A percentile compares a stretch with the other conserved stretches of the same genome.
Evolutionary conservation across 1,140 invertebrate genomes (phyloP).

Genomic region (Gonioctena quinquepunctata): DNA sequence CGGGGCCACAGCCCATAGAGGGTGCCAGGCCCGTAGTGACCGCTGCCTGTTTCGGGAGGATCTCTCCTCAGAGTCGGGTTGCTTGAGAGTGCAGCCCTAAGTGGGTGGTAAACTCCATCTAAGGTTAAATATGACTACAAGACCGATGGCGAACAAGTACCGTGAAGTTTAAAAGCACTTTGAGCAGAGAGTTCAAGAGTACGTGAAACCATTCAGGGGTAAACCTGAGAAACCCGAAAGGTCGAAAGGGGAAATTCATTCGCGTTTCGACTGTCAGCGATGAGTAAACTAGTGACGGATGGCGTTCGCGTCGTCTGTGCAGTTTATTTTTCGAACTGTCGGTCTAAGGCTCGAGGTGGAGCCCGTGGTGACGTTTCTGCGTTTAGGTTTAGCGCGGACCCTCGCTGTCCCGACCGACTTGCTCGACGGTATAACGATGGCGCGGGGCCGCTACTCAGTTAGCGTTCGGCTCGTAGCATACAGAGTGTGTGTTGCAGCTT

Average conservation of each 20-base stretch:
- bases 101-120: constrained; percentile 82
- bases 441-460: constrained; percentile 18
- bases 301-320: constrained; percentile 37
- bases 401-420: constrained; percentile 34
- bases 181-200: constrained; percentile 88
- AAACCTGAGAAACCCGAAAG: constrained; percentile 64
- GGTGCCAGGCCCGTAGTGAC: constrained; percentile 72
- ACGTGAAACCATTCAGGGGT: constrained; percentile 78
- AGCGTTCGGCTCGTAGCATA: constrained; percentile 46
- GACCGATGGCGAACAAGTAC: constrained; percentile 90
- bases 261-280: constrained; percentile 86
- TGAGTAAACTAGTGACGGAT: constrained; percentile 60
- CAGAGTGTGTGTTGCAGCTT: too few species aligned
- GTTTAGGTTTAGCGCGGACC: too few species aligned
- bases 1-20: constrained; percentile 70
- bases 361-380: constrained; percentile 37
- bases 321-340: constrained; percentile 42
- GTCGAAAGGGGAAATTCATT: constrained; percentile 55
- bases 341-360: constrained; percentile 49
- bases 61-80: constrained; percentile 77
- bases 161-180: constrained; percentile 89
- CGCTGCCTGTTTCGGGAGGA: constrained; percentile 59
- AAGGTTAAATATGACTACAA: constrained; percentile 84
- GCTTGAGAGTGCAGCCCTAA: constrained; percentile 85
- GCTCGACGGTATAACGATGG: constrained; percentile 41